These are phyloP conservation scores for Argyrosomus japonicus DNA, from an alignment of 2,113 vertebrate genomes.

Conservation along the genomic window DNA sequence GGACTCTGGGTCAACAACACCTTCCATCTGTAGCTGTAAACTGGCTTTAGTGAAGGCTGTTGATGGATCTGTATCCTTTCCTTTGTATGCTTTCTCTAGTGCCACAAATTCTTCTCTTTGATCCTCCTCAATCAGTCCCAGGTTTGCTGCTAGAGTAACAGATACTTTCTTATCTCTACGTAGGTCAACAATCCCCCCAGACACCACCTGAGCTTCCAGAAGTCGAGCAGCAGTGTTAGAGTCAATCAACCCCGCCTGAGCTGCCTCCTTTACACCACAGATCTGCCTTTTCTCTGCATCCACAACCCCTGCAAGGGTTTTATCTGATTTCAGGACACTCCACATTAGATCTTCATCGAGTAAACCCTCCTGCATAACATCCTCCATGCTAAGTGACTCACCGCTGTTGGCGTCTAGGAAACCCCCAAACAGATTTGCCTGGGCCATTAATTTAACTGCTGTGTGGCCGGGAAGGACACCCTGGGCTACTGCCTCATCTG, in stretches of 20 bases:
- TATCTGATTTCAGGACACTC: slow-evolving; percentile 89
- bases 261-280: slow-evolving; percentile 88
- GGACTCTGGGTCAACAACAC: slow-evolving; percentile 88
- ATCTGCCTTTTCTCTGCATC: slow-evolving; percentile 85
- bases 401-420: slow-evolving; percentile 88
- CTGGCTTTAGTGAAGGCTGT: slow-evolving; percentile 83
- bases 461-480: slow-evolving; percentile 88
- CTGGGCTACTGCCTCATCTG: slow-evolving; percentile 87
- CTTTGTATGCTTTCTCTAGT: slow-evolving; percentile 92
- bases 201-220: slow-evolving; percentile 92
- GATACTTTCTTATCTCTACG: slow-evolving; percentile 91
- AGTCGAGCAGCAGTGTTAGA: slow-evolving; percentile 86
- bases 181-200: slow-evolving; percentile 94
- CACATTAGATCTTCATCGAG: slow-evolving; percentile 91
- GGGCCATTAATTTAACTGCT: slow-evolving; percentile 91
- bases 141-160: slow-evolving; percentile 91
- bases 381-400: slow-evolving; percentile 87
- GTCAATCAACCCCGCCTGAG: slow-evolving; percentile 89
- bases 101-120: slow-evolving; percentile 84
- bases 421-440: slow-evolving; percentile 89
- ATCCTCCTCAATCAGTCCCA: slow-evolving; percentile 88
- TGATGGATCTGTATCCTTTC: slow-evolving; percentile 83
- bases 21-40: slow-evolving; percentile 91
- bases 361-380: slow-evolving; percentile 89
- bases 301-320: slow-evolving; percentile 89